Base-by-base conservation (phyloP, 2,113 vertebrate genomes). In the Emydocephalus ijimae region DNA sequence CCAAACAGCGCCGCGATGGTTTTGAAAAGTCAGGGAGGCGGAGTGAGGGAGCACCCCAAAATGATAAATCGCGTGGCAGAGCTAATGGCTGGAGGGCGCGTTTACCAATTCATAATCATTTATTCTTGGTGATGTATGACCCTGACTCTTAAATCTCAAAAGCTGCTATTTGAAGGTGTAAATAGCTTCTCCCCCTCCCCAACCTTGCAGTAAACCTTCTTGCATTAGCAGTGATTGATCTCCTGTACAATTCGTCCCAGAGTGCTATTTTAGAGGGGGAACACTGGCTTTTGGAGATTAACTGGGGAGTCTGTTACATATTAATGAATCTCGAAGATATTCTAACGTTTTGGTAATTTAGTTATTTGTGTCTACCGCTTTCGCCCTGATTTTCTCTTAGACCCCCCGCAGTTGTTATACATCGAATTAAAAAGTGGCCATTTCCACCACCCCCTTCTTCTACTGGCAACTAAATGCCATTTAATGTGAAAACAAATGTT, bases 81-180 rank as follows among this genome's bases (percentile, higher is more conserved):
- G 97, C 97, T 98, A 97, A 98, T 98, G 96, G 98, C 98, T 98
- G 98, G 98, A 98, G 98, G 98, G 98, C 96, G 97, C 97, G 96
- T 98, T 98, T 98, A 97, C 97, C 97, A 98, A 98, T 98, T 98
- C 98, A 98, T 98, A 98, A 98, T 98, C 97, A 98, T 98, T 98
- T 98, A 97, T 98, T 98, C 98, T 98, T 97, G 97, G 97, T 98
- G 98, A 98, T 98, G 97, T 98, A 98, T 98, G 98, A 97, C 96
- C 97, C 97, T 98, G 97, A 98, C 98, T 98, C 97, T 97, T 97
- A 97, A 98, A 98, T 98, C 97, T 98, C 98, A 98, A 98, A 98
- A 98, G 97, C 97, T 97, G 97, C 97, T 97, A 98, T 98, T 98
- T 98, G 98, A 98, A 98, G 98, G 98, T 98, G 97, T 98, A 98